Conservation (phyloP, 2,797 vertebrate genomes). For the Leptodactylus fallax region DNA sequence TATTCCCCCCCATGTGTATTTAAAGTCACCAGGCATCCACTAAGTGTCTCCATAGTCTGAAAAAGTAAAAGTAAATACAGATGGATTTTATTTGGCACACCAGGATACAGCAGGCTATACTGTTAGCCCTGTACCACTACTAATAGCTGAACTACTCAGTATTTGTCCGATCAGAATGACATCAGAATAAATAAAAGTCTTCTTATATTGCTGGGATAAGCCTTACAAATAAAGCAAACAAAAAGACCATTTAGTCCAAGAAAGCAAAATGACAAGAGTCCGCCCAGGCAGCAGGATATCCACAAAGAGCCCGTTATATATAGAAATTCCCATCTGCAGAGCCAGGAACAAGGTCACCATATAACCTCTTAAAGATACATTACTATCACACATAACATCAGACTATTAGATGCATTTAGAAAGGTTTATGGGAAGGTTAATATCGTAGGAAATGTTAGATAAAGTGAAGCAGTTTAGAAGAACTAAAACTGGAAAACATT, state of each 20-base stretch:
- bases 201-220: conserved; percentile 27
- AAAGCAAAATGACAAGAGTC: conserved; percentile 15
- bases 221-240: conserved; percentile 42
- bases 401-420: background rate
- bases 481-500: no score
- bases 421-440: background rate
- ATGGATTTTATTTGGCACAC: background rate
- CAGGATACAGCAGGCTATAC: background rate
- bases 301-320: conserved; percentile 51
- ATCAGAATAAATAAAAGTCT: conserved; percentile 43
- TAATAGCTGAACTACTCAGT: background rate
- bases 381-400: background rate
- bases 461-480: background rate
- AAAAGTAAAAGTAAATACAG: background rate
- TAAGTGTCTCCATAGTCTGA: background rate
- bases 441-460: background rate
- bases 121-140: no score
- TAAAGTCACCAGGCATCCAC: background rate
- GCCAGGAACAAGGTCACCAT: conserved; percentile 9
- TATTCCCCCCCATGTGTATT: no score
- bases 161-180: background rate
- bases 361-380: background rate
- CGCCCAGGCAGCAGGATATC: conserved; percentile 11
- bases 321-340: conserved; percentile 43
- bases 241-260: conserved; percentile 51